These are phyloP conservation scores for Alligator mississippiensis DNA, from an alignment of 2,113 vertebrate genomes.

Conservation along the genomic window DNA sequence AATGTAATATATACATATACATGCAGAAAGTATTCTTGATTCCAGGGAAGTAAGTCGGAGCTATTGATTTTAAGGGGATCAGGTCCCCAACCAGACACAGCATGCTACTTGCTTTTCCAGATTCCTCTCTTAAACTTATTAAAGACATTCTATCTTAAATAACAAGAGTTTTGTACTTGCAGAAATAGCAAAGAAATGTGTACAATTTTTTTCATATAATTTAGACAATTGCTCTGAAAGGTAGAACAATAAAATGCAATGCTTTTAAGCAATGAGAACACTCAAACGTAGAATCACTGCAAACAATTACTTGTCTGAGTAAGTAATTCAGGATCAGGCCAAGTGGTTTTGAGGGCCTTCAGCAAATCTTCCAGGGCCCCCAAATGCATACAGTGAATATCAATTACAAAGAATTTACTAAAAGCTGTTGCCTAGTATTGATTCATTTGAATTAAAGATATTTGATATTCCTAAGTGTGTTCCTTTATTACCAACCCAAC, in stretches of 20 bases:
- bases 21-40: neutral
- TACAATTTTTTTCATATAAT: neutral
- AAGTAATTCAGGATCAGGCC: neutral
- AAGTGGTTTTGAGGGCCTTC: neutral
- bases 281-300: neutral
- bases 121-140: neutral
- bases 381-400: neutral
- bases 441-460: neutral
- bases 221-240: neutral
- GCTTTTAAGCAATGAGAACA: neutral
- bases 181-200: slow-evolving; percentile 10
- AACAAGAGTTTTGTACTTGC: neutral
- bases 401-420: neutral
- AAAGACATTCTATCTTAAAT: slow-evolving; percentile 20
- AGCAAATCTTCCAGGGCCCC: neutral
- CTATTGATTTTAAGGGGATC: slow-evolving; percentile 29
- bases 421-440: neutral
- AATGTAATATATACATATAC: neutral
- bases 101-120: neutral
- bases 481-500: slow-evolving; percentile 25
- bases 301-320: neutral
- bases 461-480: neutral
- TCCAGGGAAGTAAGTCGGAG: neutral
- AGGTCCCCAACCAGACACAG: slow-evolving; percentile 28
- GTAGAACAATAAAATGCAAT: neutral